Percentiles rank a stretch among this genome's conserved stretches.
Evolutionary conservation across 2,888 invertebrate species (phyloP).

Genomic region (Lissocephala sabroskyi): DNA sequence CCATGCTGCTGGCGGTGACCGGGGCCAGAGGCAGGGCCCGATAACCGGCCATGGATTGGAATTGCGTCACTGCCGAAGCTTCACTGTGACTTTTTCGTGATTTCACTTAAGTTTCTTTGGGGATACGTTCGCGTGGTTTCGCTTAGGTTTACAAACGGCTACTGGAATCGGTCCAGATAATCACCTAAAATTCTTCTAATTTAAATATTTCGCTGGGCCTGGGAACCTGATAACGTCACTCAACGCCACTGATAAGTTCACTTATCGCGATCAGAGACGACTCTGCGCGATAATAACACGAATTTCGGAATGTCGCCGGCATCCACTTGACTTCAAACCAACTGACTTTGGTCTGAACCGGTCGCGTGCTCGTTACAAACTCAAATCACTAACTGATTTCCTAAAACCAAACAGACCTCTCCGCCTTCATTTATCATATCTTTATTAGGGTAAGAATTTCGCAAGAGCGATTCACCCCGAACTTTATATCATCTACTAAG

Average conservation of each 20-base stretch:
- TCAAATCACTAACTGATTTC: too few relatives aligned
- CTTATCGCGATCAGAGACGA: slow-evolving; percentile 44
- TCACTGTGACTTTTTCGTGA: slow-evolving; percentile 1
- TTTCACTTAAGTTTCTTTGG: slow-evolving; percentile 2
- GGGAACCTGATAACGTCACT: slow-evolving; percentile 57
- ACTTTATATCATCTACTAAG: too few relatives aligned
- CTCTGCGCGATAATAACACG: too few relatives aligned
- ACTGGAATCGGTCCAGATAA: slow-evolving; percentile 34
- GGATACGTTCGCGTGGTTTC: slow-evolving; percentile 34
- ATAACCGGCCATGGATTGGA: slow-evolving; percentile 61
- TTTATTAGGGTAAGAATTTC: too few relatives aligned
- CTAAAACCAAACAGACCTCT: too few relatives aligned
- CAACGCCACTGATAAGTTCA: slow-evolving; percentile 25
- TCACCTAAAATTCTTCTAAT: slow-evolving; percentile 25
- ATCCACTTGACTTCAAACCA: slow-evolving; percentile 1
- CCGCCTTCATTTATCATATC: too few relatives aligned
- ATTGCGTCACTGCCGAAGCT: not conserved
- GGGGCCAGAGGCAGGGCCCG: slow-evolving; percentile 61
- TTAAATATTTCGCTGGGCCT: slow-evolving; percentile 49
- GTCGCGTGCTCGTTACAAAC: too few relatives aligned
- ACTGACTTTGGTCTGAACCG: too few relatives aligned
- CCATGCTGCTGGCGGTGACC: slow-evolving; percentile 59
- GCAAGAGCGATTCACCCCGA: too few relatives aligned
- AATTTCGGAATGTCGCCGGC: slow-evolving; percentile 1
- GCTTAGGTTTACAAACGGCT: slow-evolving; percentile 29